Percentiles rank a stretch among this genome's conserved stretches.
Conservation (phyloP, 2,888 invertebrate species). For the Chloroclystis v-ata region DNA sequence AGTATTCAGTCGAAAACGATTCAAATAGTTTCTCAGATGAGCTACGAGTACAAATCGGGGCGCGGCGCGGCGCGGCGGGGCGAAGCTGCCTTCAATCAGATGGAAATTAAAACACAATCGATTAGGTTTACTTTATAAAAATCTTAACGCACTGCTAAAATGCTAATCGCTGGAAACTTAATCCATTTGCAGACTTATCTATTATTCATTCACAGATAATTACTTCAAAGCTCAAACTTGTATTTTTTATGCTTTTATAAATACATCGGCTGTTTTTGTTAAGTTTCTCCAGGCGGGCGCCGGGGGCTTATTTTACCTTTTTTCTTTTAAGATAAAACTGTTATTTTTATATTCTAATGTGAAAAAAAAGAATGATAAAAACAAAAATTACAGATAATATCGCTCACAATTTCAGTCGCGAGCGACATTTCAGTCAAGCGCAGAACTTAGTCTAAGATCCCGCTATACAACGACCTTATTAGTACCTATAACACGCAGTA, state of each 20-base stretch:
- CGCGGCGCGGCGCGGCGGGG: conserved; percentile 20
- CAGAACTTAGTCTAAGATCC: too few species aligned
- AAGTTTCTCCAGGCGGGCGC: background rate
- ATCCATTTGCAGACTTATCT: conserved; percentile 30
- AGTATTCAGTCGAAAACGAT: too few species aligned
- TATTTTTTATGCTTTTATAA: conserved; percentile 16
- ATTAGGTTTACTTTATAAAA: conserved; percentile 21
- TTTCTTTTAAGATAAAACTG: too few species aligned
- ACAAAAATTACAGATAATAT: too few species aligned
- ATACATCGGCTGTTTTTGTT: background rate
- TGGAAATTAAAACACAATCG: conserved; percentile 33
- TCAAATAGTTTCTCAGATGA: too few species aligned
- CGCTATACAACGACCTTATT: too few species aligned
- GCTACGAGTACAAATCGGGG: background rate
- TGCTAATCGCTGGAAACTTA: conserved; percentile 29
- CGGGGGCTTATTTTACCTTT: background rate
- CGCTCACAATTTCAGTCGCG: too few species aligned
- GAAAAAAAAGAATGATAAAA: too few species aligned
- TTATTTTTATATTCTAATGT: too few species aligned
- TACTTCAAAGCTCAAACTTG: conserved; percentile 22
- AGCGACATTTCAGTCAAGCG: too few species aligned
- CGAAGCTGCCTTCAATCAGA: conserved; percentile 30
- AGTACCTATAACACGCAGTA: conserved; percentile 14
- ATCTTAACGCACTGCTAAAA: conserved; percentile 25
- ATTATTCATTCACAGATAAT: conserved; percentile 30